phyloP scores from a whole-genome alignment of 2,113 vertebrate genomes.

The Arenaria interpres region DNA sequence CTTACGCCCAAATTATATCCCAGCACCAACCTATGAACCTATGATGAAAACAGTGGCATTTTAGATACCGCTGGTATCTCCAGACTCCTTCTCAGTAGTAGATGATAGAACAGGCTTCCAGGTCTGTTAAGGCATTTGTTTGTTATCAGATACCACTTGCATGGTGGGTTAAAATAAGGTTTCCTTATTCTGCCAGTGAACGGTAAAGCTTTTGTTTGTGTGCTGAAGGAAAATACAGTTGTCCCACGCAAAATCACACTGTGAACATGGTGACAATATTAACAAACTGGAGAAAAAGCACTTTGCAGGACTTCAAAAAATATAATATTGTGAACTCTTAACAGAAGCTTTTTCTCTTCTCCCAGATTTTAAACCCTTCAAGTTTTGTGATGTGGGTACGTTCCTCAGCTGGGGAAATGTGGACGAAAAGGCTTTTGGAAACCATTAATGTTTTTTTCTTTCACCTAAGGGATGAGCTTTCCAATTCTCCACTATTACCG shows the following conservation, averaged over 20 bases:
- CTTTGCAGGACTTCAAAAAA: not conserved
- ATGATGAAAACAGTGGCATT: not conserved
- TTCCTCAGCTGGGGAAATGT: constrained; percentile 2
- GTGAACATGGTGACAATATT: not conserved
- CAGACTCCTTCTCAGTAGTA: not conserved
- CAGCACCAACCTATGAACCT: not conserved
- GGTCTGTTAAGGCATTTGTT: not conserved
- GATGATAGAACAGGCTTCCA: not conserved
- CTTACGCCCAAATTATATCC: not conserved
- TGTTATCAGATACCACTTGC: not conserved
- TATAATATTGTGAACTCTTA: not conserved
- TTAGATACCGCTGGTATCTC: not conserved
- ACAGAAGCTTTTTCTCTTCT: not conserved
- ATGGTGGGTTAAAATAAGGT: not conserved
- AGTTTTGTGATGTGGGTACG: not conserved
- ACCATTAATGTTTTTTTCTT: not conserved
- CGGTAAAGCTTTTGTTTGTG: not conserved
- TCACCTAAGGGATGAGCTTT: not conserved
- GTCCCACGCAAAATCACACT: not conserved
- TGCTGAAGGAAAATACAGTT: not conserved
- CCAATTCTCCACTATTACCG: not conserved
- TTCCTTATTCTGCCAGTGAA: not conserved
- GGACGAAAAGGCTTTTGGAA: not conserved
- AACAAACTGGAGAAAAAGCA: not conserved
- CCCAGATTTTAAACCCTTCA: not conserved